These are phyloP conservation scores for Hiodon alosoides DNA, from an alignment of 2,113 vertebrate genomes.

Conservation along the genomic window DNA sequence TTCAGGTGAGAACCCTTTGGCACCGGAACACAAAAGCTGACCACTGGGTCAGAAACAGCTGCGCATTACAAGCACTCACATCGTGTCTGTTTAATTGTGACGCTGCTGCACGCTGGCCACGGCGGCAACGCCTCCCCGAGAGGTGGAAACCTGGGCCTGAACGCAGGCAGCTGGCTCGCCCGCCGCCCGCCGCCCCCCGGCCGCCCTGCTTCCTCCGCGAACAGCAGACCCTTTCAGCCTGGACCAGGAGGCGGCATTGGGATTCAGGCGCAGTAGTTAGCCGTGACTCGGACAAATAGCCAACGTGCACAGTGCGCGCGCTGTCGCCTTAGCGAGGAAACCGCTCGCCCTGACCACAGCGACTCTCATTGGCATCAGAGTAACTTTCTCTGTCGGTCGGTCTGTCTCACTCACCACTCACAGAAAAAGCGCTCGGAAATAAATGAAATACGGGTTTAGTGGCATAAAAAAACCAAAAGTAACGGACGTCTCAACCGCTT, in stretches of 20 bases:
- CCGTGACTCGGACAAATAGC: constrained; percentile 32
- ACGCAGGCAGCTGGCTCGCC: not conserved
- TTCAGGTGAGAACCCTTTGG: no score
- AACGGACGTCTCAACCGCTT: no score
- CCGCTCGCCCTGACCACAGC: not conserved
- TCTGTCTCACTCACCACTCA: not conserved
- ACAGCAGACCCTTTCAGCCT: constrained; percentile 40
- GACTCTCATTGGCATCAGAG: not conserved
- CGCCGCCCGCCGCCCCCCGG: not conserved
- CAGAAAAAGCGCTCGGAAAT: no score
- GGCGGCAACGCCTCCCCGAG: not conserved
- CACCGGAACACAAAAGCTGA: not conserved
- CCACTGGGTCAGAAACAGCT: not conserved
- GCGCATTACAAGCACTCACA: not conserved
- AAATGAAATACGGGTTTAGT: no score
- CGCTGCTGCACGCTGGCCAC: not conserved
- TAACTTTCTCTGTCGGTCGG: constrained; percentile 1
- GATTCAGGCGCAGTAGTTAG: constrained; percentile 34
- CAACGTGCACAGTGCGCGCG: constrained; percentile 21
- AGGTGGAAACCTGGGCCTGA: constrained; percentile 3
- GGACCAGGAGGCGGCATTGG: constrained; percentile 27
- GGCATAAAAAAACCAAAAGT: no score
- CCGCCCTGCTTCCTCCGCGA: constrained; percentile 23
- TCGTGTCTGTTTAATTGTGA: constrained; percentile 13
- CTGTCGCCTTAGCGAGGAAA: constrained; percentile 4